phyloP scores from a whole-genome alignment of 2,888 invertebrate genomes.

The Tillus elongatus region DNA sequence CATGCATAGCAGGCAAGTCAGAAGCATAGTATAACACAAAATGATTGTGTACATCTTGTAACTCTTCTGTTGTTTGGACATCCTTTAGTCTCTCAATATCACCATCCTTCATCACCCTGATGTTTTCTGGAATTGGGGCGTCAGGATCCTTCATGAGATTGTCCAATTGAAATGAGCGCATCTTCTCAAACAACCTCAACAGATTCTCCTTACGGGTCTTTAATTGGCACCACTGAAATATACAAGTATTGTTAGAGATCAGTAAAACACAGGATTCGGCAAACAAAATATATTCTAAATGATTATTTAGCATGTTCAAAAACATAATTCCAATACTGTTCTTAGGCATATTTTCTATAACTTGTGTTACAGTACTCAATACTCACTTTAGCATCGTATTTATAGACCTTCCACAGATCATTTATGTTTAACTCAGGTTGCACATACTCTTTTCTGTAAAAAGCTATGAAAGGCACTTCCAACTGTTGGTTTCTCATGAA shows the following conservation, averaged over 20 bases:
- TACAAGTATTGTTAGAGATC: not conserved
- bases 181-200: conserved; percentile 73
- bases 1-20: conserved; percentile 77
- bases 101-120: conserved; percentile 74
- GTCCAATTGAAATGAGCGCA: conserved; percentile 84
- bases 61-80: conserved; percentile 80
- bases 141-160: conserved; percentile 73
- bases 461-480: conserved; percentile 97
- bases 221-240: conserved; percentile 73
- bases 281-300: not conserved
- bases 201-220: conserved; percentile 76
- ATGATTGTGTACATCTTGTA: conserved; percentile 88
- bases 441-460: conserved; percentile 96
- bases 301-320: not conserved
- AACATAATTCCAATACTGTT: not conserved
- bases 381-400: conserved; percentile 78
- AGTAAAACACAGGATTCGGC: not conserved
- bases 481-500: conserved; percentile 92
- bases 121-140: conserved; percentile 71
- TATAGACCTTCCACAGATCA: conserved; percentile 97
- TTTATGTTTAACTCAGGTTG: conserved; percentile 88
- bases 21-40: conserved; percentile 87
- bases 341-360: not conserved
- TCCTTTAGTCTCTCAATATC: conserved; percentile 70
- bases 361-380: not conserved